Evolutionary conservation across 2,113 vertebrate species (phyloP), one percentile per base, ranked within the genome.

Genomic region (Pluvialis apricaria): DNA sequence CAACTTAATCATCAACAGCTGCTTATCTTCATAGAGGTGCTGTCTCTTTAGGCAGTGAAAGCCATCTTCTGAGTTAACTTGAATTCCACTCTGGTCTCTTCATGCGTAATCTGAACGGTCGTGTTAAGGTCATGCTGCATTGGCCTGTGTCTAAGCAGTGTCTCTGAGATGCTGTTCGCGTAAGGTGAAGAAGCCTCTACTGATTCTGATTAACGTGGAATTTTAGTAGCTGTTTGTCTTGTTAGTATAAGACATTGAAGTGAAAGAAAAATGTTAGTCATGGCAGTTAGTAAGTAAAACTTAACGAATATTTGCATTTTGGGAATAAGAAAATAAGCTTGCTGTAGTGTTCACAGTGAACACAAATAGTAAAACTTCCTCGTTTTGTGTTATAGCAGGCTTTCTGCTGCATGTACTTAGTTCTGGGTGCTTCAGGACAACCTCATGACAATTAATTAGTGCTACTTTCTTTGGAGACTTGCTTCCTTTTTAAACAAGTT

Each of bases 211-310:
- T 51, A 61, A 47, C 5, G 54, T 49, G 20, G 17, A 12, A 34
- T 69, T 85, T 79, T 87, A 28, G 3, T 85, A 49, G 34, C 38
- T 38, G 17, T 60, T 28, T 86, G 38, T 73, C 22, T 15, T 85
- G 2, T 38, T 87, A 72, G 81, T 20, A 0, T 47, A 17, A 78
- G 54, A 55, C 8, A 15, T 13, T 11, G 31, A 73, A 52, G 26
- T 72, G 24, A 61, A 75, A 55, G 34, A 88, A 71, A 10, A 92
- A 45, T 16, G 18, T 44, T 22, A 22, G 71, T 91, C 18, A 13
- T 5, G 77, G 58, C 28, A 45, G 85, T 80, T 69, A 86, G 47
- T 87, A 93, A 66, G 79, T 92, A 66, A 86, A 79, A 11, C 31
- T 20, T 36, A 55, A n/a, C 0, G 2, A 44, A 17, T 60, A 21